phyloP scores from a whole-genome alignment of 1,140 invertebrate species.

The Antheraea pernyi region DNA sequence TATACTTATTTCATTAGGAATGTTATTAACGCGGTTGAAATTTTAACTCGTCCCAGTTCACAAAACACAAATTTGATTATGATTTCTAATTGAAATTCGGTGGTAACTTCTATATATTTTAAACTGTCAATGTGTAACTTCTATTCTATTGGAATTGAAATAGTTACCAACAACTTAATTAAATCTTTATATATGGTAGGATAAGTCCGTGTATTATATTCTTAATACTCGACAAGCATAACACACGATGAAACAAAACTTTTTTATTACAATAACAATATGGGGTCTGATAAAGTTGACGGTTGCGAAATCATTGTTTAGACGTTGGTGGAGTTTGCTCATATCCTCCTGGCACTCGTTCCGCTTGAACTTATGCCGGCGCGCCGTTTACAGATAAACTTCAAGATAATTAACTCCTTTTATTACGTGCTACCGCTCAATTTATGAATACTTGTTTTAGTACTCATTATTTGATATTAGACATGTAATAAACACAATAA shows the following conservation, averaged over 20 bases:
- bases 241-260: conserved; percentile 25
- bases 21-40: too few species aligned
- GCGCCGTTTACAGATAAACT: conserved; percentile 28
- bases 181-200: not conserved
- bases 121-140: too few species aligned
- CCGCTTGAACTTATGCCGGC: conserved; percentile 31
- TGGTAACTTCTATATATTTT: too few species aligned
- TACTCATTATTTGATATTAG: conserved; percentile 16
- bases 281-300: conserved; percentile 31
- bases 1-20: too few species aligned
- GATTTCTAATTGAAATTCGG: too few species aligned
- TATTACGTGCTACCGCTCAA: conserved; percentile 16
- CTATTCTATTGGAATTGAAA: not conserved
- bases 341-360: conserved; percentile 40
- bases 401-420: conserved; percentile 48
- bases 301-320: conserved; percentile 30
- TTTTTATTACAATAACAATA: conserved; percentile 44
- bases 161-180: not conserved
- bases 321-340: conserved; percentile 39
- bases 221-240: conserved; percentile 14
- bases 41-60: too few species aligned
- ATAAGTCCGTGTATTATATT: conserved; percentile 7
- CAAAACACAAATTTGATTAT: too few species aligned
- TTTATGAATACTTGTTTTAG: conserved; percentile 36
- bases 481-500: not conserved